A percentile compares a stretch with the other conserved stretches of the same genome.
phyloP scores from a whole-genome alignment of 2,888 invertebrate species.

The Noctuana brunneofusca region DNA sequence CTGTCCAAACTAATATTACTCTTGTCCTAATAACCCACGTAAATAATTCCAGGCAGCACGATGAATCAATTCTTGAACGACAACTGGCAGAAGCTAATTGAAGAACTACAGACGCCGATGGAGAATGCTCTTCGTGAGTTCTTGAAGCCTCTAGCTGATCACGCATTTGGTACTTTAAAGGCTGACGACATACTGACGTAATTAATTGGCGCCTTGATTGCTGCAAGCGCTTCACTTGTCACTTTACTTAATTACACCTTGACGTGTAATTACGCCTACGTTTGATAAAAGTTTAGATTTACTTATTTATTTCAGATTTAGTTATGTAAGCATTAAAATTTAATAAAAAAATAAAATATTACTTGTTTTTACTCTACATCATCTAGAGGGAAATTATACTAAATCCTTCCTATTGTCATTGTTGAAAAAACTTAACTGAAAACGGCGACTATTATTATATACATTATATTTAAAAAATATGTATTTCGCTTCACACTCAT shows the following conservation, averaged over 20 bases:
- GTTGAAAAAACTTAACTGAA: too few relatives aligned
- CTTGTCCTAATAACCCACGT: not conserved
- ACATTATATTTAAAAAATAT: too few relatives aligned
- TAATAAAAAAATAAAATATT: not conserved
- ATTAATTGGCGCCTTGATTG: not conserved
- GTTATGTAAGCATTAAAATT: not conserved
- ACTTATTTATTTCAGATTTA: not conserved
- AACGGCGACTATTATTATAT: too few relatives aligned
- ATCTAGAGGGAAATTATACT: too few relatives aligned
- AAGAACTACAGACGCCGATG: conserved; percentile 87
- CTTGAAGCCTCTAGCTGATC: conserved; percentile 71
- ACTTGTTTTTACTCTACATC: too few relatives aligned
- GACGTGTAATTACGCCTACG: not conserved
- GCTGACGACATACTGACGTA: conserved; percentile 65
- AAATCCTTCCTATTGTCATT: too few relatives aligned
- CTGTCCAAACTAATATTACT: not conserved
- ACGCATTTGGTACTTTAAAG: conserved; percentile 65
- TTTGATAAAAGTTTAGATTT: not conserved
- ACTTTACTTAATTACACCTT: too few relatives aligned
- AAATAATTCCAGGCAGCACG: conserved; percentile 77
- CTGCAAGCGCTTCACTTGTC: too few relatives aligned
- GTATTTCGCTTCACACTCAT: too few relatives aligned
- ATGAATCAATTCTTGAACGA: conserved; percentile 91
- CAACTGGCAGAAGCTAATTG: conserved; percentile 88
- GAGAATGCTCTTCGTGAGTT: conserved; percentile 80